Evolutionary conservation across 1,140 invertebrate genomes (phyloP).

Genomic region (Saccostrea echinata): DNA sequence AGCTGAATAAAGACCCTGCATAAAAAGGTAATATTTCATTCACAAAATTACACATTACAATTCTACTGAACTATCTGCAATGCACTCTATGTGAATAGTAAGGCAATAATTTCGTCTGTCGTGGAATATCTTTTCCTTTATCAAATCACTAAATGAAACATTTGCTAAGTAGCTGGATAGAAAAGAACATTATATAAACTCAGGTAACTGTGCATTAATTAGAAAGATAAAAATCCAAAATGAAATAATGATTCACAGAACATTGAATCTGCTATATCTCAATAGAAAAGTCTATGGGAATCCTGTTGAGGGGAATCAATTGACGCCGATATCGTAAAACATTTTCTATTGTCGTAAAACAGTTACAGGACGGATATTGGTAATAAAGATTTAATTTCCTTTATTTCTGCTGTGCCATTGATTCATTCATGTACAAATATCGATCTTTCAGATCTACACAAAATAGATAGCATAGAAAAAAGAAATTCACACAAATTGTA

Average conservation of each 20-base stretch:
- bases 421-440: background rate
- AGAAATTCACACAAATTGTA: too few relatives aligned
- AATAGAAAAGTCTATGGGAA: background rate
- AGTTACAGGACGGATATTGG: background rate
- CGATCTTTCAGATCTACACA: too few relatives aligned
- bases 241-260: background rate
- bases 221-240: background rate
- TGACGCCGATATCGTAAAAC: background rate
- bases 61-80: background rate
- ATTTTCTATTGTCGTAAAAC: background rate
- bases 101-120: too few relatives aligned
- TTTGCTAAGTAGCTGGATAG: background rate
- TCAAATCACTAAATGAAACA: background rate
- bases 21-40: background rate
- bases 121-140: background rate
- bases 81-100: too few relatives aligned
- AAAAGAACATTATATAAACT: background rate
- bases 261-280: background rate
- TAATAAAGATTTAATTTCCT: conserved; percentile 23
- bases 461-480: too few relatives aligned
- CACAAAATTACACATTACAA: background rate
- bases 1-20: background rate
- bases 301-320: background rate
- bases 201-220: background rate
- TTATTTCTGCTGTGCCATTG: background rate